These are phyloP conservation scores for Euphysa ruthae DNA, from an alignment of 30 jellyfish, hydroid and myxozoan genomes.

Conservation along the genomic window DNA sequence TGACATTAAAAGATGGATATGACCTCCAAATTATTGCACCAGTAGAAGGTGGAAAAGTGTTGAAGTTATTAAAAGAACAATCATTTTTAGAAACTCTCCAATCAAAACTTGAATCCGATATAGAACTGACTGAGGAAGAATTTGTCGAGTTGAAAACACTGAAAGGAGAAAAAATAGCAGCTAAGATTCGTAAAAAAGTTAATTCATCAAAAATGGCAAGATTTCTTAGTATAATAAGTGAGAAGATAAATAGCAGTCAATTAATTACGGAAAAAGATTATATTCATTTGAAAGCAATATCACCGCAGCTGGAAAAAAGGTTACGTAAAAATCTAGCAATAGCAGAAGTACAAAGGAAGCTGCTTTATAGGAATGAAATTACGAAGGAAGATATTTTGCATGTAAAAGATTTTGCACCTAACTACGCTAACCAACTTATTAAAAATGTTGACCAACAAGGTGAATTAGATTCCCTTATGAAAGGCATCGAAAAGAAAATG, in stretches of 20 bases:
- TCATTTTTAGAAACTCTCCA: slow-evolving; percentile 56
- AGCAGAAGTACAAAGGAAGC: slow-evolving; percentile 26
- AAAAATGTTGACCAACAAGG: slow-evolving; percentile 11
- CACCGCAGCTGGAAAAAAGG: slow-evolving; percentile 42
- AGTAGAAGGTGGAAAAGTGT: slow-evolving; percentile 39
- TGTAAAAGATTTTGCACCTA: slow-evolving; percentile 48
- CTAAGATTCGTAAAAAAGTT: slow-evolving; percentile 36
- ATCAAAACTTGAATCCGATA: slow-evolving; percentile 31
- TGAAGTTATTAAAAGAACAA: slow-evolving; percentile 29
- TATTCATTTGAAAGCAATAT: slow-evolving; percentile 31
- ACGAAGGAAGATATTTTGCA: slow-evolving; percentile 42
- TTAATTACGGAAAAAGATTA: slow-evolving; percentile 55
- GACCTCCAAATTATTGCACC: slow-evolving; percentile 36
- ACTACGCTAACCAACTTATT: slow-evolving; percentile 27
- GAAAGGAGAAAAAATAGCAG: slow-evolving; percentile 44
- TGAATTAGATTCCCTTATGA: slow-evolving; percentile 2
- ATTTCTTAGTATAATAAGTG: slow-evolving; percentile 25
- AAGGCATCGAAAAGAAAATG: slow-evolving; percentile 27
- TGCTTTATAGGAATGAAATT: slow-evolving; percentile 31
- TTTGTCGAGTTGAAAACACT: slow-evolving; percentile 32
- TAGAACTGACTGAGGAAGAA: slow-evolving; percentile 51
- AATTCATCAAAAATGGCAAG: slow-evolving; percentile 12
- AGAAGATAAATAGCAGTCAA: slow-evolving; percentile 38
- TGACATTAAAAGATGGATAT: slow-evolving; percentile 76
- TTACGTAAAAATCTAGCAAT: slow-evolving; percentile 36